Base-by-base conservation (phyloP, 2,113 vertebrate genomes). In the Spheniscus mendiculus region DNA sequence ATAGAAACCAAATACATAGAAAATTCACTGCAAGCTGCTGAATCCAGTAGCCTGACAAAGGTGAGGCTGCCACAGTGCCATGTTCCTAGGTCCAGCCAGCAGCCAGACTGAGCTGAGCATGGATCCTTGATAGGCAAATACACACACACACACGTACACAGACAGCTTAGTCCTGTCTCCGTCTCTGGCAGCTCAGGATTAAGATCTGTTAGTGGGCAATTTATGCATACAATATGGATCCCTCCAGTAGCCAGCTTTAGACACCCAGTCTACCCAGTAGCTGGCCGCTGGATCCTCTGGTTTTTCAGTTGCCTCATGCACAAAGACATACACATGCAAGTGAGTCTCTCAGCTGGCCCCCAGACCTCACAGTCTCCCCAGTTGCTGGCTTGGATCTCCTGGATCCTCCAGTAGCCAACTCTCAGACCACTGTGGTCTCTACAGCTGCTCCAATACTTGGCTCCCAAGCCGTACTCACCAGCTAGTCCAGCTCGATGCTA, bases 41-140 rank as follows among this genome's bases (percentile, higher is more conserved):
- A 77, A 73, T 83, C 15, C 32, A 23, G 25, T 9, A 72, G 30
- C 12, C 27, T 70, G 53, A 32, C 27, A 80, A 47, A 86, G 12
- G 34, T 72, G 53, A 58, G 29, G 47, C 32, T 90, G 52, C 19
- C 36, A 30, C 15, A 23, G 21, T 1, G 2, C 40, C 6, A 4
- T 11, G 30, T 50, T 47, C 17, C 13, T 27, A 32, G 12, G 47
- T 67, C 29, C 32, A 79, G 10, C 4, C 34, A 65, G 18, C 22
- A 83, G 36, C 3, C 34, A 62, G 45, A 49, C 7, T 0, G 3
- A 77, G 32, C 22, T 50, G 55, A 73, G 40, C 23, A 30, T 1
- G 0, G n/a, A 23, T 18, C 11, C 44, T 40, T 45, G 19, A 9
- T 23, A 26, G 13, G 7, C 11, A 10, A 3, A 9, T 3, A 44